These are phyloP conservation scores for Poecilia picta DNA, from an alignment of 2,797 vertebrate species.

Conservation along the genomic window DNA sequence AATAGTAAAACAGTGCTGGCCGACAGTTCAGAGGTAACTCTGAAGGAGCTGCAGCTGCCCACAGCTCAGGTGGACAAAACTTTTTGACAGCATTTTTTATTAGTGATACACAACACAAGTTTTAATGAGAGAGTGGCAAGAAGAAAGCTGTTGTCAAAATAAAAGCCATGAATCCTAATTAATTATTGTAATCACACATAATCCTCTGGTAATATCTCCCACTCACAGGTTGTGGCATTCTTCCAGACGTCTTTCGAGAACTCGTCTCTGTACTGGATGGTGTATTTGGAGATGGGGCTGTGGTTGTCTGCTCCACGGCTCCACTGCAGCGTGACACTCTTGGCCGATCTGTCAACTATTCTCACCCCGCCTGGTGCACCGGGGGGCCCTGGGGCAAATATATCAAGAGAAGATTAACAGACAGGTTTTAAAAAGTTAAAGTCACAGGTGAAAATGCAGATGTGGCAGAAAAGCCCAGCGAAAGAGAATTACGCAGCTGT, in stretches of 20 bases:
- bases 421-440: not conserved
- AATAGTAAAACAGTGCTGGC: not conserved
- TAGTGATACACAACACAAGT: not conserved
- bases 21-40: not conserved
- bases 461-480: not conserved
- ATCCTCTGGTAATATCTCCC: not conserved
- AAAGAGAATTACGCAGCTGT: slow-evolving; percentile 3
- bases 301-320: slow-evolving; percentile 96
- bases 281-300: slow-evolving; percentile 96
- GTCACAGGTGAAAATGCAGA: slow-evolving; percentile 5
- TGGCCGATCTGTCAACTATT: slow-evolving; percentile 85
- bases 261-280: slow-evolving; percentile 87
- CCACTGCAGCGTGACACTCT: slow-evolving; percentile 88
- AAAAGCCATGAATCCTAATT: not conserved
- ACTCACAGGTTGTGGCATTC: slow-evolving; percentile 91
- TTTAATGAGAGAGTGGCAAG: not conserved
- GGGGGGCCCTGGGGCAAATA: slow-evolving; percentile 85
- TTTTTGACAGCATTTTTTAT: not conserved
- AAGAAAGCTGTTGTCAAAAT: not conserved
- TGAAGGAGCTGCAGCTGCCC: not conserved
- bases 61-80: not conserved
- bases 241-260: slow-evolving; percentile 87
- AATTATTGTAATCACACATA: not conserved
- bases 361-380: slow-evolving; percentile 92
- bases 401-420: slow-evolving; percentile 6